Conservation (phyloP, 2,113 vertebrate species). For the Parotia lawesii region DNA sequence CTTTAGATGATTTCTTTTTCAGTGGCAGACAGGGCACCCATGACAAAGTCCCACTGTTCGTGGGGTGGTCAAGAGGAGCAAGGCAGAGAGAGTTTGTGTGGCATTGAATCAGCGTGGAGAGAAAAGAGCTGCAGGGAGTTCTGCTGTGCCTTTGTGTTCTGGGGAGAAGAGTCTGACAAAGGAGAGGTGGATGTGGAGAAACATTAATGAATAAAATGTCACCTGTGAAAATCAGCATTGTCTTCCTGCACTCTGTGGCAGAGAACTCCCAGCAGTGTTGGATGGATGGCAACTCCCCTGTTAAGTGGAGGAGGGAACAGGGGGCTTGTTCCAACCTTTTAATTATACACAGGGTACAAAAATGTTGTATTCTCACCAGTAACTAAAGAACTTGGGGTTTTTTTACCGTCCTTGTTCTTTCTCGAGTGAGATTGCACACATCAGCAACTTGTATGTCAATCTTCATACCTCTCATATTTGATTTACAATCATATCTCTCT, state of each 20-base stretch:
- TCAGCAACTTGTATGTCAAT: neutral
- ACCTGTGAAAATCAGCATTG: neutral
- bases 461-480: neutral
- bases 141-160: neutral
- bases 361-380: neutral
- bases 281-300: neutral
- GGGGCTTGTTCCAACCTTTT: neutral
- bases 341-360: neutral
- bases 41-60: neutral
- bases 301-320: neutral
- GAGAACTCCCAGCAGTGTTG: neutral
- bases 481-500: neutral
- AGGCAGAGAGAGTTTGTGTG: conserved; percentile 16
- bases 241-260: neutral
- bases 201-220: neutral
- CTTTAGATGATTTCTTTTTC: neutral
- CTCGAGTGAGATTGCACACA: neutral
- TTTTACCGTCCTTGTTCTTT: neutral
- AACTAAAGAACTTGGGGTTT: fast-evolving
- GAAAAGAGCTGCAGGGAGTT: conserved; percentile 24
- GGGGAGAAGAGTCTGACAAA: neutral
- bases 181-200: neutral
- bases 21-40: conserved; percentile 2
- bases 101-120: neutral
- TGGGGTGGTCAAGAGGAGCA: conserved; percentile 3